These are phyloP conservation scores for Zaprionus bogoriensis DNA, from an alignment of 2,888 invertebrate species.

Conservation along the genomic window DNA sequence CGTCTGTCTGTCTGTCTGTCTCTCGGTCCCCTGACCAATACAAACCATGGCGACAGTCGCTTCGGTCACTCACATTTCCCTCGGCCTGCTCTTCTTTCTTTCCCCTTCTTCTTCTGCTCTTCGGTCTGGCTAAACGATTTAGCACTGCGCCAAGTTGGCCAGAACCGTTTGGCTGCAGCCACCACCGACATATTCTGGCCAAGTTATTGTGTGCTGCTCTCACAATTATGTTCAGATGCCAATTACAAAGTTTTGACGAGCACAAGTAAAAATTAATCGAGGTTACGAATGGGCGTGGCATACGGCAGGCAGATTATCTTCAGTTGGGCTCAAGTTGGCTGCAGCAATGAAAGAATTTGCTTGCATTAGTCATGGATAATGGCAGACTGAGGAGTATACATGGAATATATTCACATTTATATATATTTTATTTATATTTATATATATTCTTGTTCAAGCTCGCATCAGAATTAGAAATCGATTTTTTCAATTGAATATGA, in stretches of 20 bases:
- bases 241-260: neutral
- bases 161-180: conserved; percentile 1
- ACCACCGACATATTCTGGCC: conserved; percentile 3
- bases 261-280: conserved; percentile 1
- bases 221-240: neutral
- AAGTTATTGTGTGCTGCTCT: neutral
- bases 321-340: neutral
- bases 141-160: conserved; percentile 4
- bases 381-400: too few relatives aligned
- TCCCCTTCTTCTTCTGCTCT: neutral
- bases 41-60: neutral
- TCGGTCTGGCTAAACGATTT: neutral
- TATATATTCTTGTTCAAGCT: too few relatives aligned
- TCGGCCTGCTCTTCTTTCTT: neutral
- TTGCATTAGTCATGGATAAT: too few relatives aligned
- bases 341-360: neutral
- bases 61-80: neutral
- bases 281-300: neutral
- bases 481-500: too few relatives aligned
- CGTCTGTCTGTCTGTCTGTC: neutral
- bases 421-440: too few relatives aligned
- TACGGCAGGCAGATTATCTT: neutral
- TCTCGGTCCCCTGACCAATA: neutral
- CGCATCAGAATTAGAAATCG: too few relatives aligned
- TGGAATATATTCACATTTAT: too few relatives aligned